These are phyloP conservation scores for Sebastes aleutianus DNA, from an alignment of 2,797 vertebrate species.

Conservation along the genomic window DNA sequence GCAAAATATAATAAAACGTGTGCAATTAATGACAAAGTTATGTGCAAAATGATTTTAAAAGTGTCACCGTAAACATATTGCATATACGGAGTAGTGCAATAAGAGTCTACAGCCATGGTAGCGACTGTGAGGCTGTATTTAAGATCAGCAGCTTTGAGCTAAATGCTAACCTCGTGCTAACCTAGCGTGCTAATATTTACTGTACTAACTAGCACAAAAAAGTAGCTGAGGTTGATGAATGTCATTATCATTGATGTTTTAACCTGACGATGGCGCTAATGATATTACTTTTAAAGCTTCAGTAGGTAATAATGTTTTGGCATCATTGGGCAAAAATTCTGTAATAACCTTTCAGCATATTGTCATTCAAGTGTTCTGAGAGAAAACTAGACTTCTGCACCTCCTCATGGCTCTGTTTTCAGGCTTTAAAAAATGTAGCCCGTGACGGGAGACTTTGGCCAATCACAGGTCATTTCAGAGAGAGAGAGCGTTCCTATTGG, in stretches of 20 bases:
- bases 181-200: not conserved
- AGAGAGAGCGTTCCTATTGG: too few relatives aligned
- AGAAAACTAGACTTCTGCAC: too few relatives aligned
- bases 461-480: too few relatives aligned
- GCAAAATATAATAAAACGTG: not conserved
- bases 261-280: too few relatives aligned
- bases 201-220: not conserved
- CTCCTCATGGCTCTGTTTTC: too few relatives aligned
- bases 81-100: not conserved
- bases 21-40: too few relatives aligned
- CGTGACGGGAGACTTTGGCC: accelerated
- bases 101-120: not conserved
- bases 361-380: too few relatives aligned
- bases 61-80: not conserved
- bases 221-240: not conserved
- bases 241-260: not conserved
- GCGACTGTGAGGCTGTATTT: not conserved
- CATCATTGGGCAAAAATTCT: accelerated
- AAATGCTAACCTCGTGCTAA: not conserved
- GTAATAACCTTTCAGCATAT: not conserved
- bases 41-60: too few relatives aligned
- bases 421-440: too few relatives aligned
- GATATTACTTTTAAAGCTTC: too few relatives aligned
- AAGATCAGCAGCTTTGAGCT: not conserved
- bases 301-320: too few relatives aligned